Conservation (phyloP, 2,797 vertebrate genomes). For the Chanos chanos region DNA sequence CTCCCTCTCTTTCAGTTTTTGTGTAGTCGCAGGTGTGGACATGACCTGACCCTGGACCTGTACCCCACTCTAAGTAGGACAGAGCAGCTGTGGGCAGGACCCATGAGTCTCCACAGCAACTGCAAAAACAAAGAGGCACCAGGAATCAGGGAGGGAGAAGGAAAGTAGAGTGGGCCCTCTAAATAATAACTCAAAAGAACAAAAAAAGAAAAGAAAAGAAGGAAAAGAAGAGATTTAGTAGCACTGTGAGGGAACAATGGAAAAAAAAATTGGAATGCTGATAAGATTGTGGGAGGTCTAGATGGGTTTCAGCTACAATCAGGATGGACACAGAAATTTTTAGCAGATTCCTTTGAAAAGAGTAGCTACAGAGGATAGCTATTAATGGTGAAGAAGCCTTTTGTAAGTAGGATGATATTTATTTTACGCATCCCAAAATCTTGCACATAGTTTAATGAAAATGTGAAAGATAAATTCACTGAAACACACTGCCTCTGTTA, state of each 20-base stretch:
- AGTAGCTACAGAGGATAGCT: background rate
- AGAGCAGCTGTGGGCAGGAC: too few relatives aligned
- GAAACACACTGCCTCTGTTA: background rate
- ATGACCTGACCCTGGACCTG: too few relatives aligned
- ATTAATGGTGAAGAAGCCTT: background rate
- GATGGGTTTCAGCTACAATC: background rate
- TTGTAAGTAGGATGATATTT: too few relatives aligned
- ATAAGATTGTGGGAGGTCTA: background rate
- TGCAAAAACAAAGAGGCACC: slow-evolving; percentile 27
- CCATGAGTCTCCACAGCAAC: too few relatives aligned
- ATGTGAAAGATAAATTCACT: background rate
- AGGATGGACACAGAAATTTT: too few relatives aligned
- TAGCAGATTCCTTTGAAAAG: background rate
- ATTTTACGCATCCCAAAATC: too few relatives aligned
- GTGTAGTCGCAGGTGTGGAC: too few relatives aligned
- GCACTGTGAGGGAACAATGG: slow-evolving; percentile 16
- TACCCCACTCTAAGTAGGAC: too few relatives aligned
- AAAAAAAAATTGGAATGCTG: background rate
- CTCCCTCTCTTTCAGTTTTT: too few relatives aligned
- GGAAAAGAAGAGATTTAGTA: too few relatives aligned
- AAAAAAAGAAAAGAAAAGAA: background rate
- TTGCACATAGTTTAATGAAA: background rate
- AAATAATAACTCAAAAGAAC: slow-evolving; percentile 28
- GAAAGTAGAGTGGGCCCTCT: slow-evolving; percentile 8
- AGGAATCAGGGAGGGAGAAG: slow-evolving; percentile 28